Conservation (phyloP, 2,888 invertebrate genomes). For the Psococerastis gibbosa region DNA sequence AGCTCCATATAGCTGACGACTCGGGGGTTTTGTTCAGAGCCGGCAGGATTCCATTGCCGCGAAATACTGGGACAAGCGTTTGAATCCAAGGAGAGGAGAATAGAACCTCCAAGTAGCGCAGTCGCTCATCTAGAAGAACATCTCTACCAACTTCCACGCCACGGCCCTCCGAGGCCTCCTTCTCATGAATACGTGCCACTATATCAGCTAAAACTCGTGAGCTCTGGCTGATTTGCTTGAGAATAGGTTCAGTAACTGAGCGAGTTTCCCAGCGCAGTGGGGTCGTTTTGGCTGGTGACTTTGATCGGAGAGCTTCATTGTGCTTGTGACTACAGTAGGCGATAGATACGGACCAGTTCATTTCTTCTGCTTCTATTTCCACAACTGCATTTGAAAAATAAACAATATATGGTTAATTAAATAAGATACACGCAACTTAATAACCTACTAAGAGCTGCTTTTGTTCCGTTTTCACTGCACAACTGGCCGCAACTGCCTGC, state of each 20-base stretch:
- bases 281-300: not conserved
- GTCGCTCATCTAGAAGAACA: not conserved
- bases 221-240: constrained; percentile 36
- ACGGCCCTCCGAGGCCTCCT: constrained; percentile 19
- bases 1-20: constrained; percentile 30
- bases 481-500: no score
- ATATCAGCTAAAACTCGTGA: constrained; percentile 50
- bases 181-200: constrained; percentile 40
- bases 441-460: no score
- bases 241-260: constrained; percentile 12
- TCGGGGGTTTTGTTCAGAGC: constrained; percentile 38
- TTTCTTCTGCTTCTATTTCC: no score
- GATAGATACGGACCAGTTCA: no score
- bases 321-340: not conserved
- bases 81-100: constrained; percentile 35
- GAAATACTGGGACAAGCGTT: constrained; percentile 32
- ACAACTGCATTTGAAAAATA: no score
- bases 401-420: no score
- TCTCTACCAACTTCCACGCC: not conserved
- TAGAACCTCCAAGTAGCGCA: constrained; percentile 35
- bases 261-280: not conserved
- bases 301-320: not conserved
- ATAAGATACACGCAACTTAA: no score
- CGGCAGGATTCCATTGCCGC: constrained; percentile 36
- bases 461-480: no score